A percentile compares a stretch with the other conserved stretches of the same genome.
phyloP scores from a whole-genome alignment of 2,888 invertebrate genomes.

The Dioctria linearis region DNA sequence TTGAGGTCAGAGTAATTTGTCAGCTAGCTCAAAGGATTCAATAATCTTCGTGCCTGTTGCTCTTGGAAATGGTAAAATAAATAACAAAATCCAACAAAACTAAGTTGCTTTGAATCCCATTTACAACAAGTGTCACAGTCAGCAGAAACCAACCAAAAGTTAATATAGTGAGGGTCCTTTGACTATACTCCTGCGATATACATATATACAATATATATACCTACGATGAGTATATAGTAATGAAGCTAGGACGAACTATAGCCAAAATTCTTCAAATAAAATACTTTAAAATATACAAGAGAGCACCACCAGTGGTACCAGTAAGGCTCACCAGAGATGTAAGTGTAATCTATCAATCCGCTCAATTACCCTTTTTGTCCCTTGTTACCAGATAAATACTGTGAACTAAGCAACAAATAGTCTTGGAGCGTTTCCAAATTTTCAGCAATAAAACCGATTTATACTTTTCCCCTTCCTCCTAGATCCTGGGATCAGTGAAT shows the following conservation, averaged over 20 bases:
- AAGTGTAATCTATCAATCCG: slow-evolving; percentile 47
- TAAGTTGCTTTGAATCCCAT: neutral
- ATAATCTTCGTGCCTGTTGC: neutral
- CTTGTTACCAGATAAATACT: slow-evolving; percentile 54
- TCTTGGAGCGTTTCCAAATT: slow-evolving; percentile 64
- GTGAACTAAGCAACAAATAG: slow-evolving; percentile 66
- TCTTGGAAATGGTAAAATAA: neutral
- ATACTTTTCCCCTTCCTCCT: slow-evolving; percentile 39
- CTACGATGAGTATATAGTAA: too few relatives aligned
- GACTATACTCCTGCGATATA: too few relatives aligned
- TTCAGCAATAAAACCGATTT: slow-evolving; percentile 52
- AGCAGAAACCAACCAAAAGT: slow-evolving; percentile 4
- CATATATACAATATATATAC: too few relatives aligned
- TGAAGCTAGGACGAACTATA: neutral
- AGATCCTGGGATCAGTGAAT: slow-evolving; percentile 36
- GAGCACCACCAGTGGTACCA: neutral
- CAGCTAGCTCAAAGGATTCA: neutral
- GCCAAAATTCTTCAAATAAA: slow-evolving; percentile 14
- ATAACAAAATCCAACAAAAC: neutral
- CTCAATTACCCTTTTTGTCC: slow-evolving; percentile 49
- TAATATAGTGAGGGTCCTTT: neutral
- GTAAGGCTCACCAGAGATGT: slow-evolving; percentile 10
- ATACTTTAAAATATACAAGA: slow-evolving; percentile 1
- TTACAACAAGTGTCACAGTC: slow-evolving; percentile 5
- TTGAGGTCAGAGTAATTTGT: neutral